Base-by-base conservation (phyloP, 2,888 invertebrate species). In the Amblyjoppa fuscipennis region DNA sequence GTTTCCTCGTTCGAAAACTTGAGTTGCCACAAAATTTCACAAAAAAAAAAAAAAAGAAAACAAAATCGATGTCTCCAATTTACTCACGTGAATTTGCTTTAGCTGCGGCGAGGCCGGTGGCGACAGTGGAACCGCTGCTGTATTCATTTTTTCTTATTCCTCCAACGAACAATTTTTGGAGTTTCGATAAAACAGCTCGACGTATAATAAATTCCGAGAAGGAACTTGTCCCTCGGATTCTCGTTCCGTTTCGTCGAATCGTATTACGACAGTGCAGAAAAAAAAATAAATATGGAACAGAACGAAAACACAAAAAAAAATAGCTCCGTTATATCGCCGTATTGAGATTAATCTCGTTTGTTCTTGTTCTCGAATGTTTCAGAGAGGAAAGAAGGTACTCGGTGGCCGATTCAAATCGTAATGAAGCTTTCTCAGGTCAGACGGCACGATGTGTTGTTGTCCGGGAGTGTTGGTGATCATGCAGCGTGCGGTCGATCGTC, bases 401-500 rank as follows among this genome's bases (percentile, higher is more conserved):
- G 87, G 84, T 75, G 88, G 84, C 87, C 89, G 92, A 89, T 89
- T 91, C 87, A 89, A 89, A 90, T 88, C 80, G 91, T 90, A 93
- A 91, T 93, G 93, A 93, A 91, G 91, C 91, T 92, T 91, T 91
- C 92, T 90, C 92, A 90, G 90, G 91, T 92, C 92, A 90, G 87
- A 59, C 87, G 70, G 89, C 89, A 87, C 88, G 89, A 90, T 91
- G 91, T 91, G 91, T 91, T 89, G 88, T 89, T 90, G 94, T 85
- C 93, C 94, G 95, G 95, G 95, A 94, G 95, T 94, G 94, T 94
- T 89, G 92, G 93, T 93, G 94, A 94, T 93, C 93, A 94, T 93
- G 93, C 93, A 89, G 91, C 89, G 89, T 88, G 90, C 92, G 91
- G 88, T 90, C 90, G 87, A 89, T 86, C 91, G 93, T 91, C 96